Conservation (phyloP, 2,797 vertebrate genomes). For the Mustela erminea region DNA sequence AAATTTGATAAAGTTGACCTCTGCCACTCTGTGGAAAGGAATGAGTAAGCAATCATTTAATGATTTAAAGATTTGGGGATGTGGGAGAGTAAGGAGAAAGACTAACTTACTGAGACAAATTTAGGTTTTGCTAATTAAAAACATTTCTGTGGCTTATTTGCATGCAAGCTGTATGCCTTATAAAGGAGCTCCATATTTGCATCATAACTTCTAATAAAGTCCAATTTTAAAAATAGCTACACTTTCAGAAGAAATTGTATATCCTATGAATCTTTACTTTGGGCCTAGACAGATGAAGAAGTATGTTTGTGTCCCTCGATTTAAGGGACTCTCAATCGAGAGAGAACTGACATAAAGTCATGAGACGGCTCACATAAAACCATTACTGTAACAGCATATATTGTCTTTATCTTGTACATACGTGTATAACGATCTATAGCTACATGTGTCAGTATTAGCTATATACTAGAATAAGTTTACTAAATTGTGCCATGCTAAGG, state of each 20-base stretch:
- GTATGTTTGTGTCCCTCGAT: neutral
- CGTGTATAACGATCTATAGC: neutral
- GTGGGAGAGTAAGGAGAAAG: neutral
- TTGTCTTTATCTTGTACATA: neutral
- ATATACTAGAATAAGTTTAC: neutral
- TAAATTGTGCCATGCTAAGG: neutral
- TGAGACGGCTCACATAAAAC: neutral
- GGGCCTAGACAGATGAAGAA: neutral
- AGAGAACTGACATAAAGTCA: neutral
- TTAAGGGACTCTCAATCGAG: neutral
- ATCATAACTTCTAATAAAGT: neutral
- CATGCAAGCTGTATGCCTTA: neutral
- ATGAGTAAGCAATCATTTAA: neutral
- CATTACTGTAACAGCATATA: neutral
- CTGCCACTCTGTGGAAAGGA: neutral
- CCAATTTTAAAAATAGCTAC: neutral
- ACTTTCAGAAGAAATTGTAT: conserved; percentile 43
- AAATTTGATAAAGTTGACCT: neutral
- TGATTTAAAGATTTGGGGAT: neutral
- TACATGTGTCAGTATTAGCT: neutral
- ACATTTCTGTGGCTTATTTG: neutral
- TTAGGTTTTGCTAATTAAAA: conserved; percentile 38
- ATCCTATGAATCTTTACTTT: conserved; percentile 53
- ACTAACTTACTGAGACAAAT: neutral
- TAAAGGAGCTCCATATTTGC: conserved; percentile 21